A percentile compares a stretch with the other conserved stretches of the same genome.
Evolutionary conservation across 1,140 invertebrate genomes (phyloP).

Genomic region (Panagrolaimus sp.): DNA sequence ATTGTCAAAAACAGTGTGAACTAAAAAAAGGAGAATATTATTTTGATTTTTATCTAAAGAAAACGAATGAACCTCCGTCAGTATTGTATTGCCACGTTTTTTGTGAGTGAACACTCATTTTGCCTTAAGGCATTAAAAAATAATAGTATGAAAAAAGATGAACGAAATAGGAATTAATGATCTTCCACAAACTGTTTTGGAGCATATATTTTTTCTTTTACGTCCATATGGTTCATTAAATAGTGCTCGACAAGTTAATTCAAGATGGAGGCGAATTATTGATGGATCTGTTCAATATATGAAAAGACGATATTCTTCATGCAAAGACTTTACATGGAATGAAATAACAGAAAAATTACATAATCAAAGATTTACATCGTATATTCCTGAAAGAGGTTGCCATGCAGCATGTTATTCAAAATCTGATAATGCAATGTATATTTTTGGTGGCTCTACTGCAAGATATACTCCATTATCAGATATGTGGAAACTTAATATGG

Average conservation of each 20-base stretch:
- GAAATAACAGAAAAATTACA: constrained; percentile 1
- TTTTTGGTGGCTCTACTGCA: constrained; percentile 7
- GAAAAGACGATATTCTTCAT: not conserved
- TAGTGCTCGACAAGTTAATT: constrained; percentile 4
- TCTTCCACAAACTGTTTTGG: not conserved
- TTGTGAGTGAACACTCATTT: too few species aligned
- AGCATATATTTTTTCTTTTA: constrained; percentile 2
- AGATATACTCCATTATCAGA: constrained; percentile 7
- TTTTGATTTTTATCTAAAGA: too few species aligned
- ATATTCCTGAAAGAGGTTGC: constrained; percentile 7
- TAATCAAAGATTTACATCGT: constrained; percentile 5
- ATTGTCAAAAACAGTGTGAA: too few species aligned
- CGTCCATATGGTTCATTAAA: constrained; percentile 3
- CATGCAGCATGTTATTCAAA: constrained; percentile 10
- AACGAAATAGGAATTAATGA: not conserved
- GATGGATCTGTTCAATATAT: constrained; percentile 3
- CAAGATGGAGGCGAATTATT: not conserved
- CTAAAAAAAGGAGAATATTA: too few species aligned
- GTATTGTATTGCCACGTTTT: too few species aligned
- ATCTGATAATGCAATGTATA: constrained; percentile 6
- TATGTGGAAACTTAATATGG: constrained; percentile 12
- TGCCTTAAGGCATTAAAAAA: too few species aligned
- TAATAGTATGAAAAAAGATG: not conserved
- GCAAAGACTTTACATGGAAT: constrained; percentile 1
- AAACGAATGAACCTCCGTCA: too few species aligned